Evolutionary conservation across 2,888 invertebrate species (phyloP).

Genomic region (Orthosia incerta): DNA sequence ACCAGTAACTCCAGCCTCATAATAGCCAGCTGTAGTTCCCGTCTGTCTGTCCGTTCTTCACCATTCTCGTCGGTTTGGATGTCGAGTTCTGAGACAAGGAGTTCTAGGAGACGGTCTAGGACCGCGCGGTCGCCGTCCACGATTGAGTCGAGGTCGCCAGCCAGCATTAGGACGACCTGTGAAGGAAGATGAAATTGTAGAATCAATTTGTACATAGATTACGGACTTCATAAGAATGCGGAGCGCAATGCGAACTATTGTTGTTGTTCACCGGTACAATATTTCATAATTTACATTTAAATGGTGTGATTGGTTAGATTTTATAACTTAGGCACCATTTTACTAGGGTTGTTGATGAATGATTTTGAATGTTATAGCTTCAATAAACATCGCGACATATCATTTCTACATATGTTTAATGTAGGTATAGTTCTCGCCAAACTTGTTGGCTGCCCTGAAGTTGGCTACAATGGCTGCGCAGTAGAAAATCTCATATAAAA

Average conservation of each 20-base stretch:
- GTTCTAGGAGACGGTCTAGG: conserved; percentile 94
- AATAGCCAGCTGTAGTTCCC: conserved; percentile 97
- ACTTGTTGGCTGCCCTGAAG: no score
- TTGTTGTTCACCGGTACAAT: neutral
- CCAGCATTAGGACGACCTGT: conserved; percentile 96
- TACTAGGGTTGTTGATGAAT: no score
- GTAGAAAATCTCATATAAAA: no score
- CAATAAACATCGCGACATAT: no score
- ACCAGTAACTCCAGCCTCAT: conserved; percentile 95
- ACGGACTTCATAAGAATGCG: neutral
- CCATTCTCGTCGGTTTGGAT: conserved; percentile 89
- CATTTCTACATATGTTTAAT: no score
- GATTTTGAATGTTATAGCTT: no score
- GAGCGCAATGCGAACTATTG: neutral
- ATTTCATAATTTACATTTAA: neutral
- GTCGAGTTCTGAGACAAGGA: conserved; percentile 93
- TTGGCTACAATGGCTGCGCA: no score
- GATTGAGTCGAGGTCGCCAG: conserved; percentile 96
- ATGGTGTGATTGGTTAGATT: no score
- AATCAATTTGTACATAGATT: neutral
- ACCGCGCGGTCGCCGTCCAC: conserved; percentile 95
- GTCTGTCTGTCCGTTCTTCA: conserved; percentile 92
- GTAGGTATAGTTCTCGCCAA: no score
- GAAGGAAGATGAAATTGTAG: neutral
- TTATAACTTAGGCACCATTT: no score